phyloP scores from a whole-genome alignment of 2,797 vertebrate genomes.

The Catostomus latipinnis region DNA sequence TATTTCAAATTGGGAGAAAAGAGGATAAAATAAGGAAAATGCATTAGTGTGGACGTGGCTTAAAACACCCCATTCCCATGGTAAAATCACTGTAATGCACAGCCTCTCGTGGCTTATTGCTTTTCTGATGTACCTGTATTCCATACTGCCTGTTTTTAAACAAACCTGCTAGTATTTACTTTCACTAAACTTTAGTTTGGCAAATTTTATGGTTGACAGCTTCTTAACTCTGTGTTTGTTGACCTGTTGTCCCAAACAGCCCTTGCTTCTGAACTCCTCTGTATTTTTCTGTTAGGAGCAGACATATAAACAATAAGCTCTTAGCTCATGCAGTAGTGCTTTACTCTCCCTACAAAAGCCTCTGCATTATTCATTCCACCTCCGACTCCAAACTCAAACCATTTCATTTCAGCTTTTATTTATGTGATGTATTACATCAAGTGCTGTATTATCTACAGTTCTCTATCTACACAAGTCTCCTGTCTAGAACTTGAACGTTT shows the following conservation, averaged over 20 bases:
- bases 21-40: too few species aligned
- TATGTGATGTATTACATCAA: conserved; percentile 59
- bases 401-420: conserved; percentile 64
- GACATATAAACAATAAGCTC: conserved; percentile 16
- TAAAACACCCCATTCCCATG: too few species aligned
- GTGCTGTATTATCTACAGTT: conserved; percentile 51
- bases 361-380: conserved; percentile 49
- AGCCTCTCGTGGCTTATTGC: too few species aligned
- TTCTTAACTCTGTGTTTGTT: conserved; percentile 3
- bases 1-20: too few species aligned
- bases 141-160: not conserved
- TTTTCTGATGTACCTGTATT: too few species aligned
- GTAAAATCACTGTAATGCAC: too few species aligned
- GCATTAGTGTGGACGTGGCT: too few species aligned
- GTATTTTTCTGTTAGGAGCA: conserved; percentile 1
- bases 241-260: conserved; percentile 9
- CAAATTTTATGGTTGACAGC: conserved; percentile 2
- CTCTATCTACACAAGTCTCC: too few species aligned
- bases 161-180: not conserved
- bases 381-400: conserved; percentile 33
- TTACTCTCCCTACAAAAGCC: conserved; percentile 48
- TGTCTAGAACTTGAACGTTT: not conserved
- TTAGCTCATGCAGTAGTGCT: conserved; percentile 36
- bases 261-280: conserved; percentile 3
- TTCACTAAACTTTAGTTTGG: not conserved